Base-by-base conservation (phyloP, 2,888 invertebrate species). In the Acronicta aceris region DNA sequence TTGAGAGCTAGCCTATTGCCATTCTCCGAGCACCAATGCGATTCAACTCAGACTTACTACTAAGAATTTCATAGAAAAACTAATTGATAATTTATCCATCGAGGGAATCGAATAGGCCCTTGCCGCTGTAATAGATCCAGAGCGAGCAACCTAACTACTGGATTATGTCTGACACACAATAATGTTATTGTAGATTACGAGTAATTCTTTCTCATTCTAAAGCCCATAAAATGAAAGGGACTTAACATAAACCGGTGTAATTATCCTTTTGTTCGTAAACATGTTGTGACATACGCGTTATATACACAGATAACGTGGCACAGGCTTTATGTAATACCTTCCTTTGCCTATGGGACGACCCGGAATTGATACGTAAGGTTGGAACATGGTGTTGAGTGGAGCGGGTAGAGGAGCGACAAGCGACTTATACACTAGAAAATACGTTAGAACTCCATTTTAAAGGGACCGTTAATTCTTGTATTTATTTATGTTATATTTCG, bases 291-390 rank as follows among this genome's bases (percentile, higher is more conserved):
- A 7, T 41, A 45, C 58, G 25, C 43, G 36, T 50, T 48, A 40
- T 68, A 25, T 51, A 13, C 15, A 53, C 21, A 78, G 70, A 66
- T 74, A 70, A 70, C 53, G 65, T 61, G 65, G 65, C 56, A 53
- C 47, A 52, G 68, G 41, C 41, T 54, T 72, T 71, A 68, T 67
- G 75, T 67, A 67, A 79, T 71, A 67, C 72, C 62, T 67, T 65
- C 55, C 65, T 68, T 77, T 66, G 67, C 71, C 71, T 70, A 59
- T 68, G 70, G 81, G 78, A 73, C 68, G 49, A 70, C 55, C 72
- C 71, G 27, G 58, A 52, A 62, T 63, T 71, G 60, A 68, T 70
- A 69, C 9, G 63, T 52, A 47, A 45, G 62, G 50, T 0, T 25
- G 7, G 4, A 7, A 3, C 41, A 17, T 5, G 15, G 41, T 38